Conservation (phyloP, 2,797 vertebrate species). For the Myoxocephalus aenaeus region DNA sequence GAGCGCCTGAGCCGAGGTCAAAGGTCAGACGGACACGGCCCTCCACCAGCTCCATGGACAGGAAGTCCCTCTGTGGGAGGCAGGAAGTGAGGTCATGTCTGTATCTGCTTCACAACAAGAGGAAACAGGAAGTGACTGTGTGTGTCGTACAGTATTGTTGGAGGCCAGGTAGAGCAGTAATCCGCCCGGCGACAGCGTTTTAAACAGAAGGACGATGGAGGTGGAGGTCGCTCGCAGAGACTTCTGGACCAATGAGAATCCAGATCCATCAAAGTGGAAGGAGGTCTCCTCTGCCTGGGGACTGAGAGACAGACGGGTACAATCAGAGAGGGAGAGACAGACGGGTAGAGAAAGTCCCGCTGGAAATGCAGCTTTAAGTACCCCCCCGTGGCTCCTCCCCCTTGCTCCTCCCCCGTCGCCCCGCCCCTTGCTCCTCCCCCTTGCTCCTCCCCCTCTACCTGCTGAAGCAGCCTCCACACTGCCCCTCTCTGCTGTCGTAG, state of each 20-base stretch:
- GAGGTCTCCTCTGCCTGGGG: constrained; percentile 91
- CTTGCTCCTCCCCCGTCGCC: no score
- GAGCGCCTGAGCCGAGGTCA: constrained; percentile 92
- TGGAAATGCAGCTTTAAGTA: no score
- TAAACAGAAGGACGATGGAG: constrained; percentile 92
- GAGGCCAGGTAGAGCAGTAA: constrained; percentile 94
- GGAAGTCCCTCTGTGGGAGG: constrained; percentile 90
- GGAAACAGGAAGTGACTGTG: not conserved
- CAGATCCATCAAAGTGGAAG: constrained; percentile 95
- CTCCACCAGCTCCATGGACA: constrained; percentile 92
- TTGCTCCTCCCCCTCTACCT: no score
- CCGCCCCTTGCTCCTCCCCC: no score
- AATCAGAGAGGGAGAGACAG: not conserved
- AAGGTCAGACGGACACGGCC: constrained; percentile 90
- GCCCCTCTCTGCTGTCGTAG: constrained; percentile 88
- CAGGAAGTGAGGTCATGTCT: not conserved
- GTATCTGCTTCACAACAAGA: not conserved
- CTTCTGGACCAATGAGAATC: constrained; percentile 92
- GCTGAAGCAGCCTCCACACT: constrained; percentile 92
- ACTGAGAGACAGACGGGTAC: constrained; percentile 72
- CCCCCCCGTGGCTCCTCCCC: no score
- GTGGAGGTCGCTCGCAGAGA: constrained; percentile 90
- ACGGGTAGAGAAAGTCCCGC: no score
- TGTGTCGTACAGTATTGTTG: constrained; percentile 87
- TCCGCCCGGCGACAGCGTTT: constrained; percentile 91